Percentiles rank a stretch among this genome's conserved stretches.
These are phyloP conservation scores for Uropetala carovei DNA, from an alignment of 2,888 invertebrate genomes.

Conservation along the genomic window DNA sequence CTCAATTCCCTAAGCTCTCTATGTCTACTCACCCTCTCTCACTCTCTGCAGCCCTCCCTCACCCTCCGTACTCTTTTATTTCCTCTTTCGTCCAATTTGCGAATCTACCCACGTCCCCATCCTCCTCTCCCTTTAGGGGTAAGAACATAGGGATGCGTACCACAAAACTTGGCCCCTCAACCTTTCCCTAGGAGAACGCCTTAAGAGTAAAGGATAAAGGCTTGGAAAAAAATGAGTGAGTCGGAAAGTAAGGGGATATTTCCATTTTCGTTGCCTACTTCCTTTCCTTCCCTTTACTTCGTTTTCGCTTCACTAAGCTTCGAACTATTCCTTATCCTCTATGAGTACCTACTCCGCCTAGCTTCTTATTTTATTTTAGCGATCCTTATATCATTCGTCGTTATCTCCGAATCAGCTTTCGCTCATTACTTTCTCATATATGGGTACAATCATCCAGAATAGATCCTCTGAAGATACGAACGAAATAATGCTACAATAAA, in stretches of 20 bases:
- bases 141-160: constrained; percentile 38
- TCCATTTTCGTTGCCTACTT: background rate
- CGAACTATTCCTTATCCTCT: background rate
- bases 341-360: no score
- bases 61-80: background rate
- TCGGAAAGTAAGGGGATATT: constrained; percentile 52
- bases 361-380: no score
- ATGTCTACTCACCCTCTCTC: background rate
- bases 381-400: no score
- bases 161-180: constrained; percentile 51
- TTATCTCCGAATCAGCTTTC: no score
- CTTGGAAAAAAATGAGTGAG: constrained; percentile 1
- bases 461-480: no score
- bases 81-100: constrained; percentile 34
- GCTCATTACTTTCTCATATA: no score
- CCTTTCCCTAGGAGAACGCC: constrained; percentile 46
- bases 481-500: no score
- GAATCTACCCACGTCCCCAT: background rate
- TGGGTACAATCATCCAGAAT: no score
- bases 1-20: background rate
- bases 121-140: background rate
- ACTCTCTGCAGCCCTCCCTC: background rate
- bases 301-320: background rate
- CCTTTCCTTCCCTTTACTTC: background rate
- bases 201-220: constrained; percentile 40